phyloP scores from a whole-genome alignment of 2,113 vertebrate genomes.

The Leucosticte australis region DNA sequence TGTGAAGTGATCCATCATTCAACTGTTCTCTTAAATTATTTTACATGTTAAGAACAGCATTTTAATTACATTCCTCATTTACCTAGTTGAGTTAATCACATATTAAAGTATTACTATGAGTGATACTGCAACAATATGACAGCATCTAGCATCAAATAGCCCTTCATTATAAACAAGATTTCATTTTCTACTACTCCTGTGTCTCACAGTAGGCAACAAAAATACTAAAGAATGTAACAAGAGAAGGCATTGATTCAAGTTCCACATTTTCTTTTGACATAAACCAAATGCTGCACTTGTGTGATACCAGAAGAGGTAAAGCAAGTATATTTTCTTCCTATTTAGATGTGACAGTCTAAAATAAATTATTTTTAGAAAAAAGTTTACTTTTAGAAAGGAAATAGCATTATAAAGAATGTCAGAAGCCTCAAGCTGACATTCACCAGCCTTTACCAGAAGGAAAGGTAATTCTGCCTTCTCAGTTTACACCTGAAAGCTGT shows the following conservation, averaged over 20 bases:
- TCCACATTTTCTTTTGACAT: background rate
- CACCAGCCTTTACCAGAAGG: background rate
- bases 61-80: conserved; percentile 26
- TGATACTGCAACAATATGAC: background rate
- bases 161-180: background rate
- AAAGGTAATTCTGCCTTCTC: background rate
- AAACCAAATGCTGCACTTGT: background rate
- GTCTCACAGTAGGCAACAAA: background rate
- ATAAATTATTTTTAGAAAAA: background rate
- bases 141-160: background rate
- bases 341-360: background rate
- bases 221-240: background rate
- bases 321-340: background rate
- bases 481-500: background rate
- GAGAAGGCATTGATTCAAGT: background rate
- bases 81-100: background rate
- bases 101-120: background rate
- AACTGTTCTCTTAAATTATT: background rate
- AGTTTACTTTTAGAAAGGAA: background rate
- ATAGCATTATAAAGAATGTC: background rate
- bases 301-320: background rate
- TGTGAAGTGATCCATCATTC: background rate
- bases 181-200: background rate
- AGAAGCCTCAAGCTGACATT: background rate
- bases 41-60: background rate